A percentile compares a stretch with the other conserved stretches of the same genome.
Evolutionary conservation across 2,888 invertebrate genomes (phyloP).

Genomic region (Criorhina ranunculi): DNA sequence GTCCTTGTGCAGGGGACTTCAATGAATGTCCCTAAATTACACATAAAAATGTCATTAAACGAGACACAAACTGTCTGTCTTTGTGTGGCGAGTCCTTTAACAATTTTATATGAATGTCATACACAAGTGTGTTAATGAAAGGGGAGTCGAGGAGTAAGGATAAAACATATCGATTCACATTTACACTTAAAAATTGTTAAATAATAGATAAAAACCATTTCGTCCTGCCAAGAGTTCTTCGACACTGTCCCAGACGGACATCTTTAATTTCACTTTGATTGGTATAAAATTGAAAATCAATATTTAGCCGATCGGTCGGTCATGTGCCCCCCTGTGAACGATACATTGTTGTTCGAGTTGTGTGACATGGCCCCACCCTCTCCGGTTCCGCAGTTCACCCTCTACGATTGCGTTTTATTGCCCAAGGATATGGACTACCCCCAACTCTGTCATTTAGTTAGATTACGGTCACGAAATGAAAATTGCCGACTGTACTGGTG

Average conservation of each 20-base stretch:
- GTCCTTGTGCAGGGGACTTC: conserved; percentile 17
- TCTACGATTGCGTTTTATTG: conserved; percentile 5
- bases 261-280: conserved; percentile 17
- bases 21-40: conserved; percentile 41
- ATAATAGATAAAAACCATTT: conserved; percentile 36
- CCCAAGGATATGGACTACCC: neutral
- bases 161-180: conserved; percentile 28
- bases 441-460: conserved; percentile 49
- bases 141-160: no score
- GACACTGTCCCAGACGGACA: conserved; percentile 10
- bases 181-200: conserved; percentile 29
- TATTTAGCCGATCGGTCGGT: conserved; percentile 13
- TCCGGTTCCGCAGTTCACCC: neutral
- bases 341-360: conserved; percentile 9
- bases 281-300: conserved; percentile 55
- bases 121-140: no score
- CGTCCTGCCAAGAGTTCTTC: neutral
- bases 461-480: conserved; percentile 68
- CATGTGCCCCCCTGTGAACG: conserved; percentile 16
- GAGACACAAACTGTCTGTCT: conserved; percentile 34
- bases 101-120: no score
- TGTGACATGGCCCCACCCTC: neutral
- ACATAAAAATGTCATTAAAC: conserved; percentile 62
- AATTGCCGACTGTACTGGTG: conserved; percentile 29
- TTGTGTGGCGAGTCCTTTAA: no score